phyloP scores from a whole-genome alignment of 2,113 vertebrate species.

The Brachyhypopomus gauderio region DNA sequence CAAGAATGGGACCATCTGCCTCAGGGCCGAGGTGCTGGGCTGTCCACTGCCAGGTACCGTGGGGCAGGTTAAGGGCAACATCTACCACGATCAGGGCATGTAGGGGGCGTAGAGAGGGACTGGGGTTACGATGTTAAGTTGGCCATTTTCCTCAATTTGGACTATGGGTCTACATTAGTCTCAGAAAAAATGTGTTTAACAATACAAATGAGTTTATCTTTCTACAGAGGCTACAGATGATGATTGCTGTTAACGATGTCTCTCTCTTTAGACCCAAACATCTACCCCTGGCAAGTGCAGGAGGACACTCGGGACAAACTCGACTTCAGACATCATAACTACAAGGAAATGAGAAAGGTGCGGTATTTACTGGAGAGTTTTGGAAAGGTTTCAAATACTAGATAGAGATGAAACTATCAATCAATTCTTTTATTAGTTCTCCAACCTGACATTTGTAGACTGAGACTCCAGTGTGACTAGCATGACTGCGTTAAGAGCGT shows the following conservation, averaged over 20 bases:
- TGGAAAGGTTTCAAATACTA: too few relatives aligned
- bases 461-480: too few relatives aligned
- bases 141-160: too few relatives aligned
- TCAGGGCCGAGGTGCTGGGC: conserved; percentile 90
- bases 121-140: too few relatives aligned
- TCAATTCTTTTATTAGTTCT: too few relatives aligned
- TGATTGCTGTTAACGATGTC: not conserved
- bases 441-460: too few relatives aligned
- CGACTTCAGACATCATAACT: conserved; percentile 93
- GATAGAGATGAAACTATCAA: too few relatives aligned
- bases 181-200: not conserved
- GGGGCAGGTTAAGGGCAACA: not conserved
- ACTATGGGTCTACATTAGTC: not conserved
- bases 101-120: too few relatives aligned
- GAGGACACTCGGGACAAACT: conserved; percentile 78
- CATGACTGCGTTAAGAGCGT: too few relatives aligned
- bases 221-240: not conserved
- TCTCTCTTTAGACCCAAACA: conserved; percentile 75
- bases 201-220: not conserved
- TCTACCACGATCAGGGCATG: too few relatives aligned
- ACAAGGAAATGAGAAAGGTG: conserved; percentile 95
- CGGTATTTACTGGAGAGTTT: not conserved
- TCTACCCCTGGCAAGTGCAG: conserved; percentile 75
- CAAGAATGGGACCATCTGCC: conserved; percentile 87
- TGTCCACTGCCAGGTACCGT: conserved; percentile 80